These are phyloP conservation scores for Eunapius fragilis DNA, from an alignment of 37 sponge, comb jelly and placozoan species.

Conservation along the genomic window DNA sequence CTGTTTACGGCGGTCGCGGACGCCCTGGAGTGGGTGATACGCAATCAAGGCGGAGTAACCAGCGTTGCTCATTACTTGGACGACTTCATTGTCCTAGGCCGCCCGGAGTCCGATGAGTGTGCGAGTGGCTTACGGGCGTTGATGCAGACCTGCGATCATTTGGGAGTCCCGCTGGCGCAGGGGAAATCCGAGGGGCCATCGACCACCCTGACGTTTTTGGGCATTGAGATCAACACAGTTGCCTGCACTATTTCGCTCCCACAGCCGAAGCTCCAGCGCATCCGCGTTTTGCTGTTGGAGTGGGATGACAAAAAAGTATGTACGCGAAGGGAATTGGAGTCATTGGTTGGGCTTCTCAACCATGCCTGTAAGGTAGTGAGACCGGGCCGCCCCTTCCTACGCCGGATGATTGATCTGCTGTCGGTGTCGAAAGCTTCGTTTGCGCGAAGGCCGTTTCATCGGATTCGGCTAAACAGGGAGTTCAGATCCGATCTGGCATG, in stretches of 20 bases:
- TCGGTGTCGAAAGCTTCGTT: background rate
- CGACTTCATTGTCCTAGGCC: conserved; percentile 3
- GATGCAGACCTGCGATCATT: background rate
- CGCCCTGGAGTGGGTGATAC: conserved; percentile 7
- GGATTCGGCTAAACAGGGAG: conserved; percentile 8
- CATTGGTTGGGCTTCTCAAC: background rate
- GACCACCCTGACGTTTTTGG: conserved; percentile 9
- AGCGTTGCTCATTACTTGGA: background rate
- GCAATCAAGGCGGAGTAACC: background rate
- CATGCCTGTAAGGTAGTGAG: background rate
- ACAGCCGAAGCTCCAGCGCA: background rate
- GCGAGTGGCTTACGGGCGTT: background rate
- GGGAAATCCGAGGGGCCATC: conserved; percentile 14
- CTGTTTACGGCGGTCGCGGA: conserved; percentile 8
- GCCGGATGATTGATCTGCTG: background rate
- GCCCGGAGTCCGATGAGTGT: conserved; percentile 12
- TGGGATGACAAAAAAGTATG: background rate
- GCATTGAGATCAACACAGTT: conserved; percentile 10
- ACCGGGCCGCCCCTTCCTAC: conserved; percentile 14
- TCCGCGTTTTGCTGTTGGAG: background rate
- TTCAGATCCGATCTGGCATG: conserved; percentile 25
- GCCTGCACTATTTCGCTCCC: background rate
- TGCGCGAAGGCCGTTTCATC: background rate
- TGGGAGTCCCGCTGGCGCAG: conserved; percentile 5
- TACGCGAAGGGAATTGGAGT: background rate